Evolutionary conservation across 1,140 invertebrate species (phyloP), one percentile per base, ranked within the genome.

Genomic region (Vanessa atalanta): DNA sequence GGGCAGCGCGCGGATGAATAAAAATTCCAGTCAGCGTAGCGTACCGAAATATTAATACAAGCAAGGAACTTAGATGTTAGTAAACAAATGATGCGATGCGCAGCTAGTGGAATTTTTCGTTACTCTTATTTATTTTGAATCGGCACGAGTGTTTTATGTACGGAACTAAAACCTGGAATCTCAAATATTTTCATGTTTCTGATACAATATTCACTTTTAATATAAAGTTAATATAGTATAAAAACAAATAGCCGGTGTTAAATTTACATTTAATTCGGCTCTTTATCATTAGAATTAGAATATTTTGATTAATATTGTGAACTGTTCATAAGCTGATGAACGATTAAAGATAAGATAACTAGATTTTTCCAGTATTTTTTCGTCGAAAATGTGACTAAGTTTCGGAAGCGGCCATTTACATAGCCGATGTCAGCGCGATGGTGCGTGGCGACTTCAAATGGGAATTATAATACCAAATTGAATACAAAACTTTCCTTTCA

Each of bases 391-490:
- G 85, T 84, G 84, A 86, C 84, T 87, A 84, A 88, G 88, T 90
- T 85, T 84, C 84, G 86, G 89, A 90, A 87, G 86, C 86, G 84
- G 80, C 88, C 88, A 93, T 93, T 93, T 93, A 93, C 91, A 93
- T 93, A 93, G 89, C 81, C 88, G 89, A 89, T 91, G 88, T 90
- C 84, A 85, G 74, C 85, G 91, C 89, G 87, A 91, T 91, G 91
- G 89, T 93, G 91, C 89, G 91, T 93, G 87, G 87, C 86, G 88
- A 90, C 89, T 93, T 91, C 89, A 89, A 91, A 93, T 93, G 83
- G 87, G 90, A 91, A 93, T 93, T 92, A 92, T 93, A 93, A 92
- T 93, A 93, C 91, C 91, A 93, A 93, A 93, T 92, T 93, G 91
- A 92, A 91, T 93, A 93, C 90, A 91, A 93, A 93, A 93, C 90